Base-by-base conservation (phyloP, 2,113 vertebrate species). In the Rhineura floridana region DNA sequence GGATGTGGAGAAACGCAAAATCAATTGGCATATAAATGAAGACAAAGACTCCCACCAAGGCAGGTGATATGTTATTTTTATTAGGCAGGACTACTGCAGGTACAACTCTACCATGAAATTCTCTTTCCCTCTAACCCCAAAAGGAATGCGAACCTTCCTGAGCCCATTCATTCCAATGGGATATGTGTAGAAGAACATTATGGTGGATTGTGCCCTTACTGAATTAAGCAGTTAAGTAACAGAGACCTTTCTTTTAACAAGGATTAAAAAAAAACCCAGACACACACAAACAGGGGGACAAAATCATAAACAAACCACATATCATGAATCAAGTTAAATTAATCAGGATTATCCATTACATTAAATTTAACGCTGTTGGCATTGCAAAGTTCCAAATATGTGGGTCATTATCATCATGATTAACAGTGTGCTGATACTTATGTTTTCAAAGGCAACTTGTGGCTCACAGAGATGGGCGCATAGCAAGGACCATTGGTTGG, bases 31-130 rank as follows among this genome's bases (percentile, higher is more conserved):
- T 63, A 28, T 2, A 83, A n/a, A 4, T 48, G 39, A 9, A 12
- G 80, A 89, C 13, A 85, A 10, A 42, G 17, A 21, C 78, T 50
- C 59, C 17, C 48, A 73, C 28, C 21, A n/a, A 67, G 59, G 69
- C 50, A 81, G n/a, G 78, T 65, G 23, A 87, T 90, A 87, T 90
- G 89, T 92, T 52, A 89, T 7, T 86, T 97, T 97, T 96, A 96
- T 95, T 96, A 93, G 81, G 81, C 30, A 93, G 94, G n/a, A n/a
- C n/a, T 95, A 93, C 63, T 55, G 12, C 52, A 10, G 83, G 67
- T 6, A 33, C 28, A 48, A n/a, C 10, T 33, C 28, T 19, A 48
- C 46, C 13, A n/a, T 33, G 15, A 1, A 4, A 0, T 33, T n/a
- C 3, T 33, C 17, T 12, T 30, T 15, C 12, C n/a, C 59, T n/a